Base-by-base conservation (phyloP, 2,888 invertebrate genomes). In the Bursaphelenchus okinawaensis region DNA sequence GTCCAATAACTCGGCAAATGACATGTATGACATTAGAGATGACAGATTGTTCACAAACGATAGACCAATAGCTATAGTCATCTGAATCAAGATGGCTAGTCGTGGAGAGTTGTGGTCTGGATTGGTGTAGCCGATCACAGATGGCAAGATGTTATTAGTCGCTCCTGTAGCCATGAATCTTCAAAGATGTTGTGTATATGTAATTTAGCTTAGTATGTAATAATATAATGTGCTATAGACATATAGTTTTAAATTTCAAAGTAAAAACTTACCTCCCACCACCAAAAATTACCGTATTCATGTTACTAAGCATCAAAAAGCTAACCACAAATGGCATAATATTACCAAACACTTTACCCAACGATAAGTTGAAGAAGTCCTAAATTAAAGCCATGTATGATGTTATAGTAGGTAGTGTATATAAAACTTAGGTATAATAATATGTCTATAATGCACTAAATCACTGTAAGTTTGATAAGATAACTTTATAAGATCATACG, bases 221-320 rank as follows among this genome's bases (percentile, higher is more conserved):
- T 1, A 50, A 4, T 55, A 50, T 55, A 56, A 27, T 16, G 6
- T 60, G 57, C 28, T 56, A 12, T 8, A 9, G 31, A 61, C 23
- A 26, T 23, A 27, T 63, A 9, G 24, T 26, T 9, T 54, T 52
- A 31, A 7, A 16, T n/a, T n/a, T n/a, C n/a, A n/a, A n/a, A n/a
- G n/a, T 7, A 9, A 0, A 4, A 7, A 61, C 62, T 24, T 62
- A 73, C 70, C 79, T 65, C 65, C 75, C 74, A 29, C 70, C 68
- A 0, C 72, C 79, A 50, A 79, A 79, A 50, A 79, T 75, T 4
- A 74, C 75, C 8, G 73, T 71, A 60, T 79, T 79, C 67, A 79
- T 62, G 56, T 71, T 75, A 40, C 79, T 79, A 28, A 74, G 66
- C 1, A 79, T 57, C 28, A 80, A 51, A 20, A 79, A 52, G 9